These are phyloP conservation scores for Peromyscus aztecus DNA, from an alignment of 2,797 vertebrate genomes.

Conservation along the genomic window DNA sequence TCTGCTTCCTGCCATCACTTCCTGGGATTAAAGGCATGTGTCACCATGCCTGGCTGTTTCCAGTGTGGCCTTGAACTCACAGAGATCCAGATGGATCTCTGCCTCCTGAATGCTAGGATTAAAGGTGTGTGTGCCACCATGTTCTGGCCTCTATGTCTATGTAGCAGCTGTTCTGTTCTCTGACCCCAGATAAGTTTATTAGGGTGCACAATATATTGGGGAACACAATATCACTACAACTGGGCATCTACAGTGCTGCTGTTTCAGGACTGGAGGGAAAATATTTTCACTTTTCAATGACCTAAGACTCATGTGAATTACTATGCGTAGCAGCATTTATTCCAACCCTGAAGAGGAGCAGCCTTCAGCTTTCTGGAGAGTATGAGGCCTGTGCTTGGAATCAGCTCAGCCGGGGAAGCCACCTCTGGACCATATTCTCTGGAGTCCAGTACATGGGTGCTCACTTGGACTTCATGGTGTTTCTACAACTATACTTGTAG, in stretches of 20 bases:
- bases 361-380: background rate
- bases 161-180: no score
- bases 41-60: no score
- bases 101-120: no score
- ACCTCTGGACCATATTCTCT: background rate
- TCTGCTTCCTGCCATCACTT: no score
- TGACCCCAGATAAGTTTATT: no score
- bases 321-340: background rate
- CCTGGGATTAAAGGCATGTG: no score
- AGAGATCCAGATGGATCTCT: no score
- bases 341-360: background rate
- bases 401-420: background rate
- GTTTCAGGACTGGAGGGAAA: background rate
- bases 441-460: background rate
- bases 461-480: background rate
- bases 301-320: background rate
- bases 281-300: background rate
- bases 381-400: background rate
- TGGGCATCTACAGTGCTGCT: background rate
- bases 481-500: background rate
- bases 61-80: no score
- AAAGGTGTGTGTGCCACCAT: no score
- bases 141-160: no score
- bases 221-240: no score
- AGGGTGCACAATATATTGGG: no score